Evolutionary conservation across 1,140 invertebrate species (phyloP), one percentile per base, ranked within the genome.

Genomic region (Hormaphis cornu): DNA sequence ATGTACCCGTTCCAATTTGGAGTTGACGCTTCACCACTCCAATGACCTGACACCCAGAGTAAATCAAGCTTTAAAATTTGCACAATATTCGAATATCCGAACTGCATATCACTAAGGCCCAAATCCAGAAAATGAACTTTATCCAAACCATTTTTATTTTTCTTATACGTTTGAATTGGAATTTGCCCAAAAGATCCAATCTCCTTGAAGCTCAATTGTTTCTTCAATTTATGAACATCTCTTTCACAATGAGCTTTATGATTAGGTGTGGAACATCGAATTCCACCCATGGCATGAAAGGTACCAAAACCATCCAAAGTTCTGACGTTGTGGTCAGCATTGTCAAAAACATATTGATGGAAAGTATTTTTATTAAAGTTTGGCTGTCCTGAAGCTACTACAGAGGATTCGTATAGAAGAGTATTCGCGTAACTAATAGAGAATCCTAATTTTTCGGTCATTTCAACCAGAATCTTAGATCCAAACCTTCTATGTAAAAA

Each of bases 261-360:
- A 24, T 22, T 24, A 22, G 69, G 66, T 37, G 73, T 74, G 9
- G 73, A 50, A 69, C 61, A 71, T 14, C 14, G n/a, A 22, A 74
- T 73, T 26, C 73, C 73, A 37, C 73, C 75, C 75, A 76, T 74
- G 10, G 37, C 33, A 71, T 76, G 75, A 61, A 76, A 75, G 28
- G 75, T 75, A 50, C 73, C 71, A 18, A 58, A 26, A 10, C 74
- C 74, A 72, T 75, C 73, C 30, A 76, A 28, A 24, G 75, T 76
- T 24, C 24, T 48, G 14, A 22, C 24, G 24, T 48, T 48, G 24
- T 48, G 44, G 24, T 48, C 20, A 0, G 44, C 20, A 48, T 48
- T 48, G 1, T 48, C 20, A 14, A 48, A 48, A 24, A 48, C 20
- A 48, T 48, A 48, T 14, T 48, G 44, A 48, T 22, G 24, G 24